These are phyloP conservation scores for Adelognathus sp. DNA, from an alignment of 2,888 invertebrate genomes.

Conservation along the genomic window DNA sequence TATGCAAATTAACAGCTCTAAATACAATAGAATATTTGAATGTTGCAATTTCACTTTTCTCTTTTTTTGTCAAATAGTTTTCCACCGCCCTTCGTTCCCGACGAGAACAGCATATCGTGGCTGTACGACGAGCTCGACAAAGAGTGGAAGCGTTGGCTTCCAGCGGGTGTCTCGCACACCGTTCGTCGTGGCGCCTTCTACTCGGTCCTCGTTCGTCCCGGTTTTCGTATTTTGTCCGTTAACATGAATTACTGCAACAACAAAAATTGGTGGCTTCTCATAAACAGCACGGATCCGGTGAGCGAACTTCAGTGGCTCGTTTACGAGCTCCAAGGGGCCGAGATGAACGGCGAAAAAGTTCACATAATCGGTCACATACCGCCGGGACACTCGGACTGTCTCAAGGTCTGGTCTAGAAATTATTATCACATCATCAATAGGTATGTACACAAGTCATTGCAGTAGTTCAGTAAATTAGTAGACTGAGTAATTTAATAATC, in stretches of 20 bases:
- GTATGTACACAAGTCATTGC: no score
- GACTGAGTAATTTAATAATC: no score
- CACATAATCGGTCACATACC: slow-evolving; percentile 99
- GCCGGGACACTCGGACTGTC: slow-evolving; percentile 95
- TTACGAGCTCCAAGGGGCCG: slow-evolving; percentile 95
- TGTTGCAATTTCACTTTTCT: background rate
- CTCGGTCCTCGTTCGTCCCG: slow-evolving; percentile 93
- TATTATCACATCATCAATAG: slow-evolving; percentile 94
- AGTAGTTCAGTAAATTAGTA: no score
- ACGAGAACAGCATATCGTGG: slow-evolving; percentile 94
- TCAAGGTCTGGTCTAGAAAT: slow-evolving; percentile 98
- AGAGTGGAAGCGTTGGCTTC: slow-evolving; percentile 96
- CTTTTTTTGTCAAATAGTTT: slow-evolving; percentile 84
- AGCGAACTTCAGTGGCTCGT: slow-evolving; percentile 98
- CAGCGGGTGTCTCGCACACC: slow-evolving; percentile 92
- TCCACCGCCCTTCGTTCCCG: slow-evolving; percentile 92
- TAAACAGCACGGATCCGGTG: slow-evolving; percentile 98
- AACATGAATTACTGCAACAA: slow-evolving; percentile 99
- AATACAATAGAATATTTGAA: background rate
- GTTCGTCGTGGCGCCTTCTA: slow-evolving; percentile 95
- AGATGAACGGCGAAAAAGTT: slow-evolving; percentile 96
- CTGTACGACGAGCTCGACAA: slow-evolving; percentile 94
- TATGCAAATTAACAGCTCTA: slow-evolving; percentile 65
- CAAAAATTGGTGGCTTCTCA: slow-evolving; percentile 96
- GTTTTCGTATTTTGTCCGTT: slow-evolving; percentile 95